A percentile compares a stretch with the other conserved stretches of the same genome.
Conservation (phyloP, 2,888 invertebrate genomes). For the Emmelina monodactyla region DNA sequence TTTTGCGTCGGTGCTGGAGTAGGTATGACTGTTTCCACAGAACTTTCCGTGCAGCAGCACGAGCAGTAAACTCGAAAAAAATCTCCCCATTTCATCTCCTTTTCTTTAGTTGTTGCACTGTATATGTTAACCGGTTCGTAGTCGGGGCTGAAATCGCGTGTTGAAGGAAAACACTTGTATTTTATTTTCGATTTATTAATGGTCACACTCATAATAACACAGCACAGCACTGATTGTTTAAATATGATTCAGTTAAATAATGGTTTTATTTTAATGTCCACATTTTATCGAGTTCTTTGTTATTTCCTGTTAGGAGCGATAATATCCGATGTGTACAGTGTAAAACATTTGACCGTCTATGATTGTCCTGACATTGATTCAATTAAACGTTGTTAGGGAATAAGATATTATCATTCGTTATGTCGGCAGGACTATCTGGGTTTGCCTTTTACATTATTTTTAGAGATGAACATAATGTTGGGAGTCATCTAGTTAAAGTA, state of each 20-base stretch:
- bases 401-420: too few species aligned
- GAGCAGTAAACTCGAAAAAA: slow-evolving; percentile 27
- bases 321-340: slow-evolving; percentile 25
- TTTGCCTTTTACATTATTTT: too few species aligned
- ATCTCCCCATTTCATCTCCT: slow-evolving; percentile 24
- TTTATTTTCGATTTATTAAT: slow-evolving; percentile 21
- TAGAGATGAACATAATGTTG: too few species aligned
- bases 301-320: slow-evolving; percentile 49
- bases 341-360: too few species aligned
- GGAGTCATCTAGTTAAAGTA: too few species aligned
- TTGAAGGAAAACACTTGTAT: slow-evolving; percentile 36
- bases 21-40: too few species aligned
- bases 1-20: too few species aligned
- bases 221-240: slow-evolving; percentile 27
- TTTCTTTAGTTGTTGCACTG: slow-evolving; percentile 22
- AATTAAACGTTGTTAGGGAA: too few species aligned
- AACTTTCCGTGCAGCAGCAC: too few species aligned
- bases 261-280: slow-evolving; percentile 34
- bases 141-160: slow-evolving; percentile 21
- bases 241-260: too few species aligned
- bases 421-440: too few species aligned
- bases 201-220: slow-evolving; percentile 15
- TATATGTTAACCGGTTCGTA: slow-evolving; percentile 39
- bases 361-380: too few species aligned
- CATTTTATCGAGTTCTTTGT: slow-evolving; percentile 50